Conservation (phyloP, 2,113 vertebrate species). For the Hydrochoerus hydrochaeris region DNA sequence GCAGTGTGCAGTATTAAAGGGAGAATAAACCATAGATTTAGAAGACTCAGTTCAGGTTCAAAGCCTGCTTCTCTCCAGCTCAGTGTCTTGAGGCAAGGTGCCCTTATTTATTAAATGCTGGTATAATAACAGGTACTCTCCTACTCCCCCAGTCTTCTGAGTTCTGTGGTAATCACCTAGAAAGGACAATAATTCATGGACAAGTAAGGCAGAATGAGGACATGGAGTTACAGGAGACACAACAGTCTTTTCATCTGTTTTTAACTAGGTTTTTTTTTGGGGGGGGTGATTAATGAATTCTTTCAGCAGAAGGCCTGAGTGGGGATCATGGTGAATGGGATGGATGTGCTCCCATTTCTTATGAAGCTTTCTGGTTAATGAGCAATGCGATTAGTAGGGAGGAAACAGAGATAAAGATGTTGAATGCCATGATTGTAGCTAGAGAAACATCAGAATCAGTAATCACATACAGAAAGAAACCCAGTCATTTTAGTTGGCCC, state of each 20-base stretch:
- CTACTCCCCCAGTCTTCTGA: background rate
- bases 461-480: background rate
- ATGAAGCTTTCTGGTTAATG: background rate
- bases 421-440: background rate
- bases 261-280: background rate
- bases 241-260: background rate
- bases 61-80: background rate
- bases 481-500: background rate
- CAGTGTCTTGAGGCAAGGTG: background rate
- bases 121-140: background rate
- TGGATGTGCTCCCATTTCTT: background rate
- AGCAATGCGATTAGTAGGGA: background rate
- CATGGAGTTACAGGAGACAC: background rate
- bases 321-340: background rate
- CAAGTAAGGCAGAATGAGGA: background rate
- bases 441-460: background rate
- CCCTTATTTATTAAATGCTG: background rate
- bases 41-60: background rate
- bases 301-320: background rate
- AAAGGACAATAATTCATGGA: background rate
- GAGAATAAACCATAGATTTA: background rate
- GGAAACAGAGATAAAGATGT: background rate
- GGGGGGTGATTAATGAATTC: background rate
- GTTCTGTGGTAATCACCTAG: background rate
- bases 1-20: background rate